Conservation (phyloP, 2,888 invertebrate species). For the Scotopteryx bipunctaria region DNA sequence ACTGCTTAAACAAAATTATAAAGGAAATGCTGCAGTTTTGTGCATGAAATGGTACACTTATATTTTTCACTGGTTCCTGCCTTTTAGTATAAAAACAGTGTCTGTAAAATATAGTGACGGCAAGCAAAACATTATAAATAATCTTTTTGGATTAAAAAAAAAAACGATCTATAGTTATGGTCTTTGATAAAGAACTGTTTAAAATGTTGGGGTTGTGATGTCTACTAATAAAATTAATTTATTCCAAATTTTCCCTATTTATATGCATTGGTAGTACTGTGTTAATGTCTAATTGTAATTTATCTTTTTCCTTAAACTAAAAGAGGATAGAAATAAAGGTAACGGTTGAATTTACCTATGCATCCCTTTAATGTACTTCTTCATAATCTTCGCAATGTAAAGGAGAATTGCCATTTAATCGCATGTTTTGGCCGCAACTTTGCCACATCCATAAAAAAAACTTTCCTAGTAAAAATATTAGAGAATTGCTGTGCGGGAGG, state of each 20-base stretch:
- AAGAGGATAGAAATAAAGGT: constrained; percentile 33
- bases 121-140: no score
- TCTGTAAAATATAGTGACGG: background rate
- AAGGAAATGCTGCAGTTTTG: background rate
- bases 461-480: background rate
- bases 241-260: constrained; percentile 6
- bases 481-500: constrained; percentile 30
- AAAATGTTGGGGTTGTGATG: background rate
- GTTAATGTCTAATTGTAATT: constrained; percentile 18
- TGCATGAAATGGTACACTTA: no score
- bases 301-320: constrained; percentile 28
- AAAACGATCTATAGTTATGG: no score
- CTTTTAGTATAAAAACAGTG: no score
- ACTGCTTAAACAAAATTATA: no score
- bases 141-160: no score
- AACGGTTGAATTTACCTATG: constrained; percentile 17
- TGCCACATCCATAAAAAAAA: constrained; percentile 15
- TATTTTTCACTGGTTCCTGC: no score
- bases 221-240: background rate
- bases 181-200: background rate
- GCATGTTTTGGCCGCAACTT: constrained; percentile 28
- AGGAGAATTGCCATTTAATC: background rate
- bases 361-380: constrained; percentile 15
- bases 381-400: constrained; percentile 1
- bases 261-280: constrained; percentile 16